Evolutionary conservation across 2,888 invertebrate species (phyloP).

Genomic region (Pedicia rivosa): DNA sequence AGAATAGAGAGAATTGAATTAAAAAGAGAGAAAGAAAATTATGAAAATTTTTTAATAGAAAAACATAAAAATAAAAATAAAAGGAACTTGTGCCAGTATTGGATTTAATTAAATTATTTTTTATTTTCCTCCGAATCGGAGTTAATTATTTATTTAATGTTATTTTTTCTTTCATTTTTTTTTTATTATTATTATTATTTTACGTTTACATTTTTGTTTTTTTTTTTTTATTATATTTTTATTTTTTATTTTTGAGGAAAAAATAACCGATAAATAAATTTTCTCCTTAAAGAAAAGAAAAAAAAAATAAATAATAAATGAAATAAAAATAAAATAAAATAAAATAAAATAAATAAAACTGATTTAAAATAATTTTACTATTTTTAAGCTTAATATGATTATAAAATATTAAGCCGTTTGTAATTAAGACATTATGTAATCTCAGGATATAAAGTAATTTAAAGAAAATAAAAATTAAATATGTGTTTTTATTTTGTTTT

Average conservation of each 20-base stretch:
- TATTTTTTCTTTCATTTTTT: too few relatives aligned
- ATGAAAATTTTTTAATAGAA: too few relatives aligned
- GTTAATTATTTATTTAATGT: constrained; percentile 2
- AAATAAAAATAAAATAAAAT: constrained; percentile 2
- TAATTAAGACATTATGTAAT: constrained; percentile 6
- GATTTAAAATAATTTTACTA: background rate
- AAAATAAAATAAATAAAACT: background rate
- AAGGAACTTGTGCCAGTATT: constrained; percentile 6
- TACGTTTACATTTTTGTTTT: background rate
- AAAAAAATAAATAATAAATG: constrained; percentile 1
- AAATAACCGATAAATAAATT: constrained; percentile 1
- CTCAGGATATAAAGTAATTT: constrained; percentile 5
- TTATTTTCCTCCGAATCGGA: too few relatives aligned
- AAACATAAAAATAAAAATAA: constrained; percentile 1
- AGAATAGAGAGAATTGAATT: too few relatives aligned
- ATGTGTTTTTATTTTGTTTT: too few relatives aligned
- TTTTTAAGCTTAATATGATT: background rate
- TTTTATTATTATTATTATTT: too few relatives aligned
- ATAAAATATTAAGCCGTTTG: background rate
- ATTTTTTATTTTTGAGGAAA: background rate
- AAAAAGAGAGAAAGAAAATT: too few relatives aligned
- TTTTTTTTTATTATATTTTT: background rate
- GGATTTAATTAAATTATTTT: background rate
- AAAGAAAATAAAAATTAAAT: constrained; percentile 1
- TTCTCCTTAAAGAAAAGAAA: constrained; percentile 1